Evolutionary conservation across 2,113 vertebrate genomes (phyloP).

Genomic region (Zosterops japonicus): DNA sequence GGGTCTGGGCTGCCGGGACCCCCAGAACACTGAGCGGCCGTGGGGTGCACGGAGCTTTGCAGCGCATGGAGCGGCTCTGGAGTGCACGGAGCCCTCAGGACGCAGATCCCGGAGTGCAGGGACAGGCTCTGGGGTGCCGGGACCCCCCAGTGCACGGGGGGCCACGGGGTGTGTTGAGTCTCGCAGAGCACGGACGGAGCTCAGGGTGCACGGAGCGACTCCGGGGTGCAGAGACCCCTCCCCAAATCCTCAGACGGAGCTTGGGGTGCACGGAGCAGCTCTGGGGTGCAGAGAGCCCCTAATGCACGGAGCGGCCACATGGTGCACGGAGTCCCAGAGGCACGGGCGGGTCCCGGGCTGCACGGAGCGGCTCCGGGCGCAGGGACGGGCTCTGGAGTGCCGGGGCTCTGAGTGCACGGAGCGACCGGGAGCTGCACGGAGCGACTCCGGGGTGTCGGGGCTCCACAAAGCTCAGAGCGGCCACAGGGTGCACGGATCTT

Average conservation of each 20-base stretch:
- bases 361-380: background rate
- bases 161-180: background rate
- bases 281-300: no score
- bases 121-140: background rate
- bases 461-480: background rate
- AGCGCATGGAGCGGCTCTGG: background rate
- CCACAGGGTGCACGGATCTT: background rate
- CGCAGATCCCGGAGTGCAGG: background rate
- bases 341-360: background rate
- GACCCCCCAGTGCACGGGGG: no score
- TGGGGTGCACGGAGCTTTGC: background rate
- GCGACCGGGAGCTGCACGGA: background rate
- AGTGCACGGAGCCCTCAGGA: background rate
- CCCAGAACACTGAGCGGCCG: background rate
- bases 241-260: background rate
- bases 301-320: background rate
- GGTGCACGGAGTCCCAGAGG: no score
- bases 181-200: background rate
- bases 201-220: rapidly evolving
- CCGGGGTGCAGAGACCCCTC: background rate
- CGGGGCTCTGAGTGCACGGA: background rate
- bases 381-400: background rate
- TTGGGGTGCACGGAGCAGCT: background rate
- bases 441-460: background rate
- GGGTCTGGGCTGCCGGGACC: background rate